phyloP scores from a whole-genome alignment of 2,888 invertebrate genomes.

The Macrostomum cliftonense region DNA sequence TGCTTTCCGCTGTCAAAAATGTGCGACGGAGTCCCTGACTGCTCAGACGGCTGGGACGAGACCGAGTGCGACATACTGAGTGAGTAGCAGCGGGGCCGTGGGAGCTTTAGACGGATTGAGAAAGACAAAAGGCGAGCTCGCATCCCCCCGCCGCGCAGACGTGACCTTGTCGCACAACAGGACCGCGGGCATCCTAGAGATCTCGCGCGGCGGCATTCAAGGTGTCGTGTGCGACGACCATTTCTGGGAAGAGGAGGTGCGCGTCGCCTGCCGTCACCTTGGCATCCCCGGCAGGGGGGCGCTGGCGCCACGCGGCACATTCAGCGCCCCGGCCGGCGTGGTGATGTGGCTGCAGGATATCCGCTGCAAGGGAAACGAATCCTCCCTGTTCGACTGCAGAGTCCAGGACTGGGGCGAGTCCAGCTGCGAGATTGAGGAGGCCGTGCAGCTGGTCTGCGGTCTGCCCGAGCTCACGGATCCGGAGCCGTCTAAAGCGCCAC shows the following conservation, averaged over 20 bases:
- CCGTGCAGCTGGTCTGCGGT: conserved; percentile 37
- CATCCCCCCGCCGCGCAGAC: too few relatives aligned
- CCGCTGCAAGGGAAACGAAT: conserved; percentile 46
- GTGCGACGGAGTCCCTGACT: too few relatives aligned
- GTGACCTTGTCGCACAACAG: conserved; percentile 1
- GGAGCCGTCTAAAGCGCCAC: too few relatives aligned
- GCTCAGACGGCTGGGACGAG: too few relatives aligned
- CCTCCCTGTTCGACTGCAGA: conserved; percentile 44
- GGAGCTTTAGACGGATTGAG: too few relatives aligned
- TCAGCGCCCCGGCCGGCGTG: neutral
- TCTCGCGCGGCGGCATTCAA: conserved; percentile 51
- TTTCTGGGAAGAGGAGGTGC: conserved; percentile 48
- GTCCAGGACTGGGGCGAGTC: conserved; percentile 52
- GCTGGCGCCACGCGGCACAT: conserved; percentile 2
- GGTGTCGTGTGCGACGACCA: conserved; percentile 62
- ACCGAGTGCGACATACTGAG: neutral
- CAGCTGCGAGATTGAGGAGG: conserved; percentile 56
- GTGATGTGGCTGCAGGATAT: conserved; percentile 25
- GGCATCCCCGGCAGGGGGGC: conserved; percentile 18
- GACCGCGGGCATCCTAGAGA: conserved; percentile 48
- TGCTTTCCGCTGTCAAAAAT: neutral
- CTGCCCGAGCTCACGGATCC: too few relatives aligned
- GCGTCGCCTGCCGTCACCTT: conserved; percentile 36
- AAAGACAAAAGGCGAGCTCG: too few relatives aligned
- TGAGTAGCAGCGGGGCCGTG: too few relatives aligned